Evolutionary conservation across 2,797 vertebrate genomes (phyloP), one percentile per base, ranked within the genome.

Genomic region (Acanthurus lineatus): DNA sequence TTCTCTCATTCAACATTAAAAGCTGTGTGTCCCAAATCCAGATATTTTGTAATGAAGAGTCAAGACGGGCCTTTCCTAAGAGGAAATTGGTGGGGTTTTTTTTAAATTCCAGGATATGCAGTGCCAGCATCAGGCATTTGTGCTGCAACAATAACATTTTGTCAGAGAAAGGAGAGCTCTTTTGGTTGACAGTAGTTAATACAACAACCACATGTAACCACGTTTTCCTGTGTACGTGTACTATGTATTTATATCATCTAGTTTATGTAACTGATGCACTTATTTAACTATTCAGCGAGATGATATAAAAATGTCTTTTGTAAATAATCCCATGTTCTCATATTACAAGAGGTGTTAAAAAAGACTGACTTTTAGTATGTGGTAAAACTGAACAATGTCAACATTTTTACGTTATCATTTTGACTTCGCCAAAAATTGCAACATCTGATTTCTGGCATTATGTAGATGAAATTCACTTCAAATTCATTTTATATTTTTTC

Each of bases 1-100:
- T 54, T n/a, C 48, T 45, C 62, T 51, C 20, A 8, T 56, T 67
- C 54, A 35, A 16, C 68, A 42, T 47, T 54, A 70, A 48, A 80
- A 58, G 58, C 58, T 5, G n/a, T 47, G 35, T n/a, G 49, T 28
- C 54, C 22, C 42, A 51, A 48, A 47, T 45, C 62, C 71, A 22
- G 2, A 1, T 69, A 35, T 59, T 42, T 64, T 56, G 40, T 66
- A 52, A 40, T 35, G 20, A 51, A 62, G 11, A 69, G 14, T n/a
- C 56, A 16, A 63, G 35, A 59, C 19, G 1, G 40, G 19, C 62
- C 73, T 79, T 64, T 54, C 40, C 25, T 6, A 2, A n/a, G 5
- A 67, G 0, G 19, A 61, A 68, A 76, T 60, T 15, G 3, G 63
- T 45, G 53, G 3, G 25, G 25, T 25, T 25, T 25, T 61, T 67